Conservation (phyloP, 2,888 invertebrate species). For the Cryptus viduatorius region DNA sequence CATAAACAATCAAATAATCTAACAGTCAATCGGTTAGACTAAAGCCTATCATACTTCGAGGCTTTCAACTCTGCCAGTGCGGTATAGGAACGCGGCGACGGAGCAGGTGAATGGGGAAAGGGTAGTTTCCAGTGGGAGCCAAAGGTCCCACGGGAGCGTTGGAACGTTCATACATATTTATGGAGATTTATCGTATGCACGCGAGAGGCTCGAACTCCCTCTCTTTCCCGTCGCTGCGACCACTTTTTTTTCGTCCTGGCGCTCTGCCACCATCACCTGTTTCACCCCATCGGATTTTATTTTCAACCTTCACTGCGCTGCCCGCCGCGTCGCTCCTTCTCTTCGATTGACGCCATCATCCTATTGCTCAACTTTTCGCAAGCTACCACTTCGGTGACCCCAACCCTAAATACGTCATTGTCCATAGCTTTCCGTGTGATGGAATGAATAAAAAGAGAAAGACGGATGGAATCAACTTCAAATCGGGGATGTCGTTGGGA, state of each 20-base stretch:
- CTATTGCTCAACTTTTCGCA: slow-evolving; percentile 13
- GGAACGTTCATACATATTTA: slow-evolving; percentile 79
- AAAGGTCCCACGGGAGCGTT: slow-evolving; percentile 71
- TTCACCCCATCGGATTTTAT: slow-evolving; percentile 80
- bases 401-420: slow-evolving; percentile 74
- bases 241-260: slow-evolving; percentile 75
- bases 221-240: slow-evolving; percentile 43
- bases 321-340: slow-evolving; percentile 43
- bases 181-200: slow-evolving; percentile 79
- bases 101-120: slow-evolving; percentile 15
- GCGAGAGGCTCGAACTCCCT: slow-evolving; percentile 70
- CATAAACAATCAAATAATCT: slow-evolving; percentile 1
- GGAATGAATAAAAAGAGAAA: slow-evolving; percentile 23
- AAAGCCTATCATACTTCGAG: slow-evolving; percentile 20
- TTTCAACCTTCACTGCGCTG: slow-evolving; percentile 72
- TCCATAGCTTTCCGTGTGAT: slow-evolving; percentile 31
- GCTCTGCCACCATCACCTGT: slow-evolving; percentile 78
- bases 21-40: slow-evolving; percentile 22
- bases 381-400: slow-evolving; percentile 17
- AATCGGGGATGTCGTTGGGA: slow-evolving; percentile 57
- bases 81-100: slow-evolving; percentile 27
- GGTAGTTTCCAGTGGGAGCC: slow-evolving; percentile 55
- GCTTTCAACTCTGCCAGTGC: slow-evolving; percentile 16
- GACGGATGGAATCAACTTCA: slow-evolving; percentile 43
- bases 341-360: slow-evolving; percentile 14